Conservation (phyloP, 2,888 invertebrate genomes). For the Invenusta paracnida region DNA sequence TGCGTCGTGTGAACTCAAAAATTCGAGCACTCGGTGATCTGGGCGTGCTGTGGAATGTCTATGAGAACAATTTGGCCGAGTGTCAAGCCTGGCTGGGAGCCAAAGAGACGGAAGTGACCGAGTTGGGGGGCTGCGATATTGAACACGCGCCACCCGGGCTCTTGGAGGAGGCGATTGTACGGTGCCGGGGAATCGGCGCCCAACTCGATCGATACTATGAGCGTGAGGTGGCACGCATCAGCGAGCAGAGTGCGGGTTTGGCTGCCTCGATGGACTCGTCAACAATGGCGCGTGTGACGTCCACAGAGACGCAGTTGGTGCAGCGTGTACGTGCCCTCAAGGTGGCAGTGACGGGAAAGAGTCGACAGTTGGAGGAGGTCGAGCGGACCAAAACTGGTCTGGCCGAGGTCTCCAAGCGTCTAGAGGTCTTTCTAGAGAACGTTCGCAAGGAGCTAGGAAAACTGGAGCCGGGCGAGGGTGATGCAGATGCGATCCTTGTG, state of each 20-base stretch:
- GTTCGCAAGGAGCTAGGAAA: neutral
- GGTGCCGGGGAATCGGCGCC: neutral
- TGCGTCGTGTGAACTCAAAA: neutral
- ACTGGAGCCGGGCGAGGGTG: neutral
- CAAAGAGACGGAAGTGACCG: neutral
- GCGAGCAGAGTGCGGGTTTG: neutral
- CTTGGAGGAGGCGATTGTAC: neutral
- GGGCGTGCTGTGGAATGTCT: neutral
- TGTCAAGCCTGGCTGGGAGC: neutral
- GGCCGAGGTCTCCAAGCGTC: neutral
- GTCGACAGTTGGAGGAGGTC: neutral
- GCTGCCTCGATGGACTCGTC: neutral
- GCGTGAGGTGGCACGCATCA: neutral
- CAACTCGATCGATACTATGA: constrained; percentile 6
- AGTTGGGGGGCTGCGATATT: neutral
- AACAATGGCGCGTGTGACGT: neutral
- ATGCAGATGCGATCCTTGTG: neutral
- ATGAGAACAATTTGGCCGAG: constrained; percentile 1
- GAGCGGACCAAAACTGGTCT: neutral
- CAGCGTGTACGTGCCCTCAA: neutral
- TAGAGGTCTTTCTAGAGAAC: neutral
- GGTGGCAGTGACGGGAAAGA: neutral
- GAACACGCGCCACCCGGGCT: neutral
- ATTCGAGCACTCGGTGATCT: neutral
- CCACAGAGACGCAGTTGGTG: neutral